phyloP scores from a whole-genome alignment of 1,140 invertebrate genomes.

The Mylabris phalerata region DNA sequence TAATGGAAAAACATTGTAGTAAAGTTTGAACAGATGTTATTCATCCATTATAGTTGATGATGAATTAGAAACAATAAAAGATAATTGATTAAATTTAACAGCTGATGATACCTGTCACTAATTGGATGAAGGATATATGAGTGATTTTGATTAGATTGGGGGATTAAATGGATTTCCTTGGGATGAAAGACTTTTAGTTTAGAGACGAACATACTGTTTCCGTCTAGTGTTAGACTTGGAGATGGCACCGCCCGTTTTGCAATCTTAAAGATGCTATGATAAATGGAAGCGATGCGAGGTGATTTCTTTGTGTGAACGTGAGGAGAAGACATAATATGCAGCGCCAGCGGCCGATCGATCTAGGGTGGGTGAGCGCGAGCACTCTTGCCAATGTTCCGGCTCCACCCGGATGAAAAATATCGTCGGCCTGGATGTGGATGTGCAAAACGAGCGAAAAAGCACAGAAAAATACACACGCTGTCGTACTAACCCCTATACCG shows the following conservation, averaged over 20 bases:
- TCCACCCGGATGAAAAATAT: slow-evolving; percentile 38
- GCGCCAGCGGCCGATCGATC: slow-evolving; percentile 26
- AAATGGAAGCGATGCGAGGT: slow-evolving; percentile 32
- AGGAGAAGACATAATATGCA: slow-evolving; percentile 33
- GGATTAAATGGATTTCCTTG: too few species aligned
- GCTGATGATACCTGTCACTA: too few species aligned
- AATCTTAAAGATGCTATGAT: slow-evolving; percentile 27
- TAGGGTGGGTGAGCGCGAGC: slow-evolving; percentile 27
- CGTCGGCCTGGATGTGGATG: slow-evolving; percentile 32
- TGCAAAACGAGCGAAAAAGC: slow-evolving; percentile 34
- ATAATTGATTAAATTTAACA: too few species aligned
- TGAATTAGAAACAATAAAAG: too few species aligned
- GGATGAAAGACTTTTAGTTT: background rate
- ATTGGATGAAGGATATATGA: too few species aligned
- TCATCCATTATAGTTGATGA: too few species aligned
- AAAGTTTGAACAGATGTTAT: too few species aligned
- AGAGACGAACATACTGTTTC: background rate
- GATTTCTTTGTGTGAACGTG: slow-evolving; percentile 37
- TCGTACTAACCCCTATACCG: slow-evolving; percentile 7
- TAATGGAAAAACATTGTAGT: too few species aligned
- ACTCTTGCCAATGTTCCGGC: slow-evolving; percentile 24
- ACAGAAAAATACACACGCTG: slow-evolving; percentile 34
- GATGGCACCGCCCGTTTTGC: slow-evolving; percentile 16
- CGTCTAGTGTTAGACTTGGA: background rate
- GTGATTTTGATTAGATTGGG: too few species aligned